phyloP scores from a whole-genome alignment of 2,113 vertebrate genomes.

The Hippocampus zosterae region DNA sequence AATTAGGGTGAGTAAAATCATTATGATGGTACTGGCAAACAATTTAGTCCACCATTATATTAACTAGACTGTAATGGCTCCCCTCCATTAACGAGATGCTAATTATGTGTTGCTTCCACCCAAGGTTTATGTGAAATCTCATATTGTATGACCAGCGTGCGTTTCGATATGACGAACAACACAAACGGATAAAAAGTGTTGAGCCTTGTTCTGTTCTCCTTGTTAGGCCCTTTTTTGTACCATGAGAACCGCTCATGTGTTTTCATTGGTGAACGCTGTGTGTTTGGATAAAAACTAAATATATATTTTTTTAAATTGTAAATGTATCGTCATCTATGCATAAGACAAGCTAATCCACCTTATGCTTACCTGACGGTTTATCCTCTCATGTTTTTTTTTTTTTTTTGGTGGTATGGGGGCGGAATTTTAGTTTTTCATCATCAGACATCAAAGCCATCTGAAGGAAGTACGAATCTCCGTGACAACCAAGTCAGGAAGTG shows the following conservation, averaged over 20 bases:
- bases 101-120: constrained; percentile 55
- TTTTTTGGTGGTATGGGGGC: not conserved
- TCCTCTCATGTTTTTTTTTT: constrained; percentile 22
- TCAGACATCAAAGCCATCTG: not conserved
- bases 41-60: constrained; percentile 46
- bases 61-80: constrained; percentile 51
- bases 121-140: constrained; percentile 39
- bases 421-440: not conserved
- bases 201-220: constrained; percentile 40
- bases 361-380: constrained; percentile 49
- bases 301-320: too few species aligned
- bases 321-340: constrained; percentile 64
- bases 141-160: constrained; percentile 17
- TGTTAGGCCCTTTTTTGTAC: constrained; percentile 47
- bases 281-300: constrained; percentile 29
- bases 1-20: constrained; percentile 55
- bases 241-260: constrained; percentile 56
- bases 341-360: constrained; percentile 57
- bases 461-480: constrained; percentile 13
- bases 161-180: constrained; percentile 18
- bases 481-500: constrained; percentile 20
- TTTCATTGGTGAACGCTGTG: constrained; percentile 58
- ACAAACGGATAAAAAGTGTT: constrained; percentile 58
- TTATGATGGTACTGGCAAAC: constrained; percentile 58
- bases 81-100: constrained; percentile 59